Evolutionary conservation across 1,140 invertebrate species (phyloP).

Genomic region (Dryas iulia): DNA sequence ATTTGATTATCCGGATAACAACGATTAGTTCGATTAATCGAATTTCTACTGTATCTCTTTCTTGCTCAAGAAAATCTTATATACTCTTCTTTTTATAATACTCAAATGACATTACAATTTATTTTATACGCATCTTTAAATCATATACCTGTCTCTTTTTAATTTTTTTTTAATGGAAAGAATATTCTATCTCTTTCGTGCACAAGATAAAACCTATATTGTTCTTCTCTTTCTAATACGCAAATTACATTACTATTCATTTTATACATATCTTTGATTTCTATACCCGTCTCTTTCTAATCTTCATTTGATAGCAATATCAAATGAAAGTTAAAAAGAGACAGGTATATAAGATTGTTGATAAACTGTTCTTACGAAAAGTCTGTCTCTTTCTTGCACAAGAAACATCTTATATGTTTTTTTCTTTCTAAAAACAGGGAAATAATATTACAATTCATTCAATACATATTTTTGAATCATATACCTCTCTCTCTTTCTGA

Average conservation of each 20-base stretch:
- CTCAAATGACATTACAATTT: neutral
- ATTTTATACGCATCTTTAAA: neutral
- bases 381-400: no score
- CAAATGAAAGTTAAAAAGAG: no score
- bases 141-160: neutral
- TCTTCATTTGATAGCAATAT: no score
- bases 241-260: neutral
- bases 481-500: neutral
- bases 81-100: neutral
- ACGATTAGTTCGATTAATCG: no score
- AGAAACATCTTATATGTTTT: no score
- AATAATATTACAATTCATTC: no score
- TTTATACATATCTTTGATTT: neutral
- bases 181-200: neutral
- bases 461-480: no score
- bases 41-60: neutral
- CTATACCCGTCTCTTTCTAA: neutral
- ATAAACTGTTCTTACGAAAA: no score
- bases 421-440: no score
- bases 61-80: neutral
- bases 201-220: neutral
- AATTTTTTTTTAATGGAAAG: neutral
- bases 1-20: no score
- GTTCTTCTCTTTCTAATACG: neutral
- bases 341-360: no score